Conservation (phyloP, 2,113 vertebrate genomes). For the Cyprinodon variegatus region DNA sequence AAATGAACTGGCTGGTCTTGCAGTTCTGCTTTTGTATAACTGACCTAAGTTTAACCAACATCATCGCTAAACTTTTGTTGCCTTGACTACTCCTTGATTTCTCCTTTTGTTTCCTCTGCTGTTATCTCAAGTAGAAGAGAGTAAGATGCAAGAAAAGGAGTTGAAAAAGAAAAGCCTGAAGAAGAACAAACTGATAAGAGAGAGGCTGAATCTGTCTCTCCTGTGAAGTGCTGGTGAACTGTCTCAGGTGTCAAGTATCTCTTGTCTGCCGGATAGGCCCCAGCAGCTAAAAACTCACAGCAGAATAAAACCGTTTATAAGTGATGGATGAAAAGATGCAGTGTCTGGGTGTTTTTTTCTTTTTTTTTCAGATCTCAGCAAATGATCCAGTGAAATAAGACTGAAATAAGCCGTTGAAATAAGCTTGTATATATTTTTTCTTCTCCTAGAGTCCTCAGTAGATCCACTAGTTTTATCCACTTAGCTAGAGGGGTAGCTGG, state of each 20-base stretch:
- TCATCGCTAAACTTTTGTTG: neutral
- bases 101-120: neutral
- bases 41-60: no score
- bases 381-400: neutral
- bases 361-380: neutral
- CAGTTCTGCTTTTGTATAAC: no score
- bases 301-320: neutral
- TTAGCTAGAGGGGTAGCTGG: constrained; percentile 45
- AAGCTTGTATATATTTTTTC: neutral
- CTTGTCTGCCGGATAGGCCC: neutral
- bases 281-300: neutral
- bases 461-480: constrained; percentile 39
- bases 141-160: neutral
- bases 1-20: no score
- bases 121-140: neutral
- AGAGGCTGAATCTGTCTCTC: neutral
- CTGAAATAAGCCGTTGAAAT: neutral
- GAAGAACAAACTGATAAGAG: neutral
- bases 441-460: neutral
- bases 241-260: neutral
- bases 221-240: neutral
- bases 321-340: neutral
- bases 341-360: neutral
- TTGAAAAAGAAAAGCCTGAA: neutral
- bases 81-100: neutral